Conservation (phyloP, 2,113 vertebrate species). For the Tachuris rubrigastra region DNA sequence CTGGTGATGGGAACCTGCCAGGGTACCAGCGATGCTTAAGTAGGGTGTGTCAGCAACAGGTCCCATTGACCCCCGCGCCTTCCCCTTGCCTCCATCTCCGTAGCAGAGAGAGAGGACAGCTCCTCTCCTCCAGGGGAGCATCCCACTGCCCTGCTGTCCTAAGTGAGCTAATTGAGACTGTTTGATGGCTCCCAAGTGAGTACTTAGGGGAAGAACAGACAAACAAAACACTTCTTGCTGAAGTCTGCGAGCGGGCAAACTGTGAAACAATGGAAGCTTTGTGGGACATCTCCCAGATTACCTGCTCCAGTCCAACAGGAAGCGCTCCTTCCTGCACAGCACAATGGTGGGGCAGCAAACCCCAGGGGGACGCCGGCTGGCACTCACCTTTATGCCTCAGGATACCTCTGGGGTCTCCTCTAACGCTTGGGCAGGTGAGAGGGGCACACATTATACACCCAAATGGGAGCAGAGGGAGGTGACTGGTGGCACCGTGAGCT, state of each 20-base stretch:
- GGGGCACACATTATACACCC: fast-evolving
- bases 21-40: fast-evolving
- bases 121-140: background rate
- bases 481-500: too few relatives aligned
- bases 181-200: background rate
- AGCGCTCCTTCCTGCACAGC: background rate
- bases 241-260: background rate
- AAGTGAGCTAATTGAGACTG: background rate
- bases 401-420: background rate
- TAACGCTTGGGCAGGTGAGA: fast-evolving
- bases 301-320: slow-evolving; percentile 24
- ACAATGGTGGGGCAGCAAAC: background rate
- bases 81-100: fast-evolving
- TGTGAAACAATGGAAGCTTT: background rate
- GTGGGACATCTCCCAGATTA: background rate
- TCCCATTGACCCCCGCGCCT: fast-evolving
- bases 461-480: background rate
- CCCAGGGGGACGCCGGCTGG: background rate
- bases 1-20: background rate
- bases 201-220: background rate
- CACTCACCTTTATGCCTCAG: background rate
- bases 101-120: background rate
- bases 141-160: background rate
- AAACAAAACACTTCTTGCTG: background rate
- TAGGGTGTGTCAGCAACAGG: background rate